Evolutionary conservation across 2,888 invertebrate species (phyloP).

Genomic region (Phrixothrix hirtus): DNA sequence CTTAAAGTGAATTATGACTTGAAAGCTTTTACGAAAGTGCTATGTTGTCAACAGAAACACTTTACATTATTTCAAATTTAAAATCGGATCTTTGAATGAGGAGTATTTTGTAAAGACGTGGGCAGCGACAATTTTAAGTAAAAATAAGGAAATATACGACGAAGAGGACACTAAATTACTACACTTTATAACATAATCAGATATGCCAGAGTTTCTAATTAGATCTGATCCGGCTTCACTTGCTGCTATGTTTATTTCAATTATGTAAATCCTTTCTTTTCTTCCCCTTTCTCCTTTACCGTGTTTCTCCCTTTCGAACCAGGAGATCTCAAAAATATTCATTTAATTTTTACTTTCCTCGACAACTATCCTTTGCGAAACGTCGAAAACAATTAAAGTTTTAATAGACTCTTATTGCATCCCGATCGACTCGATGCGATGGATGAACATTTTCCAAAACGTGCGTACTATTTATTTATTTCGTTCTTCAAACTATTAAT

Average conservation of each 20-base stretch:
- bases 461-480: no score
- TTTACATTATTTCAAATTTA: conserved; percentile 9
- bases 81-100: no score
- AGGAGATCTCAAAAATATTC: conserved; percentile 30
- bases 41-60: conserved; percentile 15
- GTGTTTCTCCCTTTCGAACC: conserved; percentile 31
- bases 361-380: no score
- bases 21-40: conserved; percentile 22
- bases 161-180: conserved; percentile 18
- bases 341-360: conserved; percentile 28
- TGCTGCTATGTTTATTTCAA: conserved; percentile 53
- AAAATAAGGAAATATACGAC: conserved; percentile 12
- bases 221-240: conserved; percentile 49
- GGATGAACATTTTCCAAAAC: no score
- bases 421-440: no score
- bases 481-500: no score
- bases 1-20: conserved; percentile 28
- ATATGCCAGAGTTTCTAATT: conserved; percentile 47
- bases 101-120: no score
- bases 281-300: conserved; percentile 37
- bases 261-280: conserved; percentile 49
- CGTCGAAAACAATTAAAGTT: no score
- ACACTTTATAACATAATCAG: conserved; percentile 32
- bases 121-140: conserved; percentile 1
- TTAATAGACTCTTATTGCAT: no score